Conservation (phyloP, 2,888 invertebrate species). For the Drosophila siamana region DNA sequence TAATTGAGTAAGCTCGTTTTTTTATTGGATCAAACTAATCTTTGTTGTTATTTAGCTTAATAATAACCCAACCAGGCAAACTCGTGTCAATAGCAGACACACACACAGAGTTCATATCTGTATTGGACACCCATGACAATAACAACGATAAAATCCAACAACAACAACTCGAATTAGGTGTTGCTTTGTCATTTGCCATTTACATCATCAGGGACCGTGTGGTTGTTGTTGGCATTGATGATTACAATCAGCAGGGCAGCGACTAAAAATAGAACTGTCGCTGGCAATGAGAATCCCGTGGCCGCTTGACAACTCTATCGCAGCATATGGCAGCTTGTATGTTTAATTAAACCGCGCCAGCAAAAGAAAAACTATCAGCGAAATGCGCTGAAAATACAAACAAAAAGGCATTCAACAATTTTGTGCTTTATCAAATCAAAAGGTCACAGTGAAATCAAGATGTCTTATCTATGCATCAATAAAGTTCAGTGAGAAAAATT, state of each 20-base stretch:
- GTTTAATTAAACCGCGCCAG: constrained; percentile 41
- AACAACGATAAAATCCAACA: constrained; percentile 25
- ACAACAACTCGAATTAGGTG: constrained; percentile 15
- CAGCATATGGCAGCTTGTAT: constrained; percentile 46
- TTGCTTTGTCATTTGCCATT: constrained; percentile 48
- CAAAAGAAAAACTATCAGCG: constrained; percentile 13
- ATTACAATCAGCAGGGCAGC: constrained; percentile 48
- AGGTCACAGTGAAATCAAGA: constrained; percentile 42
- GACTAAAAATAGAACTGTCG: constrained; percentile 60
- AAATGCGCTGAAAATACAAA: neutral
- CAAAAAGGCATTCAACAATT: constrained; percentile 50
- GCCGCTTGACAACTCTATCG: constrained; percentile 36
- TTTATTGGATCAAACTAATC: too few species aligned
- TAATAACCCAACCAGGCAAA: neutral
- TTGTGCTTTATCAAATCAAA: constrained; percentile 37
- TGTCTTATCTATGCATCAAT: constrained; percentile 36
- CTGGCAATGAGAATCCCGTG: constrained; percentile 12
- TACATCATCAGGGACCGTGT: constrained; percentile 50
- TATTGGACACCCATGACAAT: constrained; percentile 44
- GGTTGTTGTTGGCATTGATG: constrained; percentile 26
- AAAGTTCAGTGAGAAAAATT: constrained; percentile 8
- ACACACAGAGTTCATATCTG: constrained; percentile 50
- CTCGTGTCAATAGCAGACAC: constrained; percentile 6
- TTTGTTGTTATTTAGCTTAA: neutral
- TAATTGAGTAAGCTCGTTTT: too few species aligned